A percentile compares a stretch with the other conserved stretches of the same genome.
Evolutionary conservation across 2,113 vertebrate genomes (phyloP).

Genomic region (Gnathonemus echidnorhynchus): DNA sequence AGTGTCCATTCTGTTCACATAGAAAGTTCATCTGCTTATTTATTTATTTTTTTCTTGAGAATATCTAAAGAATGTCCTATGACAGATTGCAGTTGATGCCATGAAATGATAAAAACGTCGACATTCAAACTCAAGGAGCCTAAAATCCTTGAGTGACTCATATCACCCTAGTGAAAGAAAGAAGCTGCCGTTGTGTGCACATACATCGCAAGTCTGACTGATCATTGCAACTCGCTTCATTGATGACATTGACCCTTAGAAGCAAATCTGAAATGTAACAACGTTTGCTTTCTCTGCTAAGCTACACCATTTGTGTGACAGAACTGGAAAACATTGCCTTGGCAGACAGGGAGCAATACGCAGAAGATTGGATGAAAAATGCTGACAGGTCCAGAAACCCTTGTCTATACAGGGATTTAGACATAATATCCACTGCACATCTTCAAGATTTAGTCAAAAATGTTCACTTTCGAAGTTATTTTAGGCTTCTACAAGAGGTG

Average conservation of each 20-base stretch:
- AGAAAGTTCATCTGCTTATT: conserved; percentile 25
- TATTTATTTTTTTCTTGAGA: neutral
- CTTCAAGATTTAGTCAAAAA: neutral
- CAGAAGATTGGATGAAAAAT: neutral
- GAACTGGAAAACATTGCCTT: neutral
- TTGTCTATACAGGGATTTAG: conserved; percentile 13
- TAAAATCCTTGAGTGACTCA: neutral
- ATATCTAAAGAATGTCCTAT: neutral
- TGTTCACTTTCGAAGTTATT: neutral
- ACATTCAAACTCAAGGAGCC: neutral
- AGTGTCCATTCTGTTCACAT: neutral
- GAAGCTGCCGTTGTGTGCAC: neutral
- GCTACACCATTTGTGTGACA: neutral
- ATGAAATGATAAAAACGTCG: neutral
- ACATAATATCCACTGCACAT: neutral
- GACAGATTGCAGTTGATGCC: neutral
- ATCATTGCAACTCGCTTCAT: neutral
- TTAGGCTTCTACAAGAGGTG: neutral
- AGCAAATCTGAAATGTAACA: neutral
- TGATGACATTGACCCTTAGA: neutral
- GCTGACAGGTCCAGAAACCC: neutral
- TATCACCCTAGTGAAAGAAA: neutral
- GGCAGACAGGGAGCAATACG: neutral
- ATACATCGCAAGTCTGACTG: neutral
- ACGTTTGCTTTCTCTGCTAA: neutral